Percentiles rank a stretch among this genome's conserved stretches.
phyloP scores from a whole-genome alignment of 2,888 invertebrate genomes.

The Acleris emargana region DNA sequence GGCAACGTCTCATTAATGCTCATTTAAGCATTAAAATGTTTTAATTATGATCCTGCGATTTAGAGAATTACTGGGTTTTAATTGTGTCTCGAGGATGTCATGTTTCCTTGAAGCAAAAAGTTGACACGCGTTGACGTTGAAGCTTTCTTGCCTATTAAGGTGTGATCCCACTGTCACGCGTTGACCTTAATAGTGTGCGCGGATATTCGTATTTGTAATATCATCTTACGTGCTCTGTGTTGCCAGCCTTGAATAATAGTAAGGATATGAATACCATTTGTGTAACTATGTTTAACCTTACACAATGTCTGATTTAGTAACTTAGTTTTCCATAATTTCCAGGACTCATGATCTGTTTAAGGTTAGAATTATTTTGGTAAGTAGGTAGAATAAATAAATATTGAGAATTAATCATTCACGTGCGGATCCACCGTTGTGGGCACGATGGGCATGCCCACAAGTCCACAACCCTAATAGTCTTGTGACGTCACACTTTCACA shows the following conservation, averaged over 20 bases:
- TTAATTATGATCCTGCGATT: constrained; percentile 23
- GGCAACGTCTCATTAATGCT: constrained; percentile 14
- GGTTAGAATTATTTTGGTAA: too few relatives aligned
- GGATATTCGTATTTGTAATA: neutral
- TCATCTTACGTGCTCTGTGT: neutral
- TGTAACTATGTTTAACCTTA: too few relatives aligned
- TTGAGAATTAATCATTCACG: too few relatives aligned
- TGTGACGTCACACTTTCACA: too few relatives aligned
- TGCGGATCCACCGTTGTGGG: too few relatives aligned
- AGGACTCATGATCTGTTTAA: too few relatives aligned
- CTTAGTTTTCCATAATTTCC: too few relatives aligned
- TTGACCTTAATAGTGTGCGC: constrained; percentile 16
- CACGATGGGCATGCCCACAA: too few relatives aligned
- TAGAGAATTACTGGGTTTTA: constrained; percentile 3
- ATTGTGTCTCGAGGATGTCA: constrained; percentile 4
- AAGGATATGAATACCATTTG: neutral
- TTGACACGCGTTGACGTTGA: too few relatives aligned
- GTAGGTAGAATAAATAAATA: too few relatives aligned
- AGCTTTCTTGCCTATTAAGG: constrained; percentile 13
- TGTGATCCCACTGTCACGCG: constrained; percentile 6
- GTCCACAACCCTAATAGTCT: too few relatives aligned
- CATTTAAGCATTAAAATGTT: constrained; percentile 27
- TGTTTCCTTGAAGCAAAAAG: neutral
- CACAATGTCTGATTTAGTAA: too few relatives aligned
- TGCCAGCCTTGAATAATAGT: neutral